These are phyloP conservation scores for Archips crataeganus DNA, from an alignment of 2,888 invertebrate species.

Conservation along the genomic window DNA sequence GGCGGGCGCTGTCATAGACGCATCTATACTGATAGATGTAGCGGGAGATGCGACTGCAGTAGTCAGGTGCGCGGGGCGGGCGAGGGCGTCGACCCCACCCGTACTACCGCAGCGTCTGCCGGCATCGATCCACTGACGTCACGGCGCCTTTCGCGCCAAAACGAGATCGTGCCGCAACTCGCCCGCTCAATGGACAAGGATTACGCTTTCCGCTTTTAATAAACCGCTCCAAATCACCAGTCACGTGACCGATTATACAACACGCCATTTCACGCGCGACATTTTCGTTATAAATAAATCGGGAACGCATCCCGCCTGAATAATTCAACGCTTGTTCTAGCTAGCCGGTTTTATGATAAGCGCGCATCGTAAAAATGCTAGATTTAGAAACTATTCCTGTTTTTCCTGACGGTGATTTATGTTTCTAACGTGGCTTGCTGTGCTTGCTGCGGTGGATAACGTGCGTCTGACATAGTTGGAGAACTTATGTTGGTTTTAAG, in stretches of 20 bases:
- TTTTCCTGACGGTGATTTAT: constrained; percentile 19
- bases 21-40: constrained; percentile 62
- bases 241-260: constrained; percentile 63
- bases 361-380: constrained; percentile 38
- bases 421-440: constrained; percentile 1
- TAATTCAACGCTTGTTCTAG: constrained; percentile 29
- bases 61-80: constrained; percentile 71
- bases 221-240: constrained; percentile 70
- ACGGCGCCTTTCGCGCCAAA: constrained; percentile 85
- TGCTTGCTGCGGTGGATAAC: not conserved
- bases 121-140: constrained; percentile 86
- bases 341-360: constrained; percentile 26
- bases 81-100: constrained; percentile 80
- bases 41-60: constrained; percentile 79
- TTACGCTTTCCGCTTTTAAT: constrained; percentile 76
- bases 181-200: constrained; percentile 82
- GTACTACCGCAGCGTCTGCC: constrained; percentile 86
- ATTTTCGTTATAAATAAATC: constrained; percentile 41
- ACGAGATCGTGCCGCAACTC: constrained; percentile 79
- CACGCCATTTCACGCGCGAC: constrained; percentile 29
- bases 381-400: constrained; percentile 26
- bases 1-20: constrained; percentile 68
- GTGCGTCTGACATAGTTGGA: constrained; percentile 22
- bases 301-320: constrained; percentile 25
- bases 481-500: constrained; percentile 29